Evolutionary conservation across 2,113 vertebrate species (phyloP).

Genomic region (Coregonus clupeaformis): DNA sequence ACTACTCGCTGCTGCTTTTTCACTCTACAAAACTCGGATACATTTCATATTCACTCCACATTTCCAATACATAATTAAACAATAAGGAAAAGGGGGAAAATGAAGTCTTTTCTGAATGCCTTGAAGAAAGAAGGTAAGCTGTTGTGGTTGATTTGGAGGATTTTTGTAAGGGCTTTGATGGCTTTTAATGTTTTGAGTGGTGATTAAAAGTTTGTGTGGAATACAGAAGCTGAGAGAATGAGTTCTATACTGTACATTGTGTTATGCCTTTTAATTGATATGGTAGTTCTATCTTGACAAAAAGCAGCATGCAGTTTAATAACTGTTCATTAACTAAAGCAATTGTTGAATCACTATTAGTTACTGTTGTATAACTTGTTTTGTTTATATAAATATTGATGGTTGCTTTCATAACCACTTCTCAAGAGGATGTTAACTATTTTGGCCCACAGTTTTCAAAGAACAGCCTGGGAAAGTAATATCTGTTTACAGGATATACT

Average conservation of each 20-base stretch:
- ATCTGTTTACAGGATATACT: too few relatives aligned
- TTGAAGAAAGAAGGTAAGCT: constrained; percentile 93
- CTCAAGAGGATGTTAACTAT: too few relatives aligned
- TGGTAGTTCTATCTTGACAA: too few relatives aligned
- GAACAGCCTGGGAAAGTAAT: too few relatives aligned
- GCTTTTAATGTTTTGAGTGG: not conserved
- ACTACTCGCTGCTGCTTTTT: constrained; percentile 12
- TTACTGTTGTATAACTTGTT: not conserved
- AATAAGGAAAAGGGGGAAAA: constrained; percentile 48
- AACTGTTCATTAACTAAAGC: too few relatives aligned
- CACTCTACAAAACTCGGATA: constrained; percentile 18
- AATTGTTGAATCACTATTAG: not conserved
- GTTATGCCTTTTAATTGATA: too few relatives aligned
- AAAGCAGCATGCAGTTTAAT: too few relatives aligned
- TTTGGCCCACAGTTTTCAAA: too few relatives aligned
- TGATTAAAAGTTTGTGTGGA: not conserved
- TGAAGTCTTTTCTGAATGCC: constrained; percentile 93
- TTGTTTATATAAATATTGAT: too few relatives aligned
- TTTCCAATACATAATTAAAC: constrained; percentile 64
- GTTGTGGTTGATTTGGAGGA: not conserved
- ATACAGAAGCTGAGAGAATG: not conserved
- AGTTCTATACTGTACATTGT: not conserved
- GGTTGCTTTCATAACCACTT: too few relatives aligned
- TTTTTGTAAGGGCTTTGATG: not conserved
- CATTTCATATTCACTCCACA: constrained; percentile 49